Conservation (phyloP, 2,113 vertebrate genomes). For the Phocoena sinus region DNA sequence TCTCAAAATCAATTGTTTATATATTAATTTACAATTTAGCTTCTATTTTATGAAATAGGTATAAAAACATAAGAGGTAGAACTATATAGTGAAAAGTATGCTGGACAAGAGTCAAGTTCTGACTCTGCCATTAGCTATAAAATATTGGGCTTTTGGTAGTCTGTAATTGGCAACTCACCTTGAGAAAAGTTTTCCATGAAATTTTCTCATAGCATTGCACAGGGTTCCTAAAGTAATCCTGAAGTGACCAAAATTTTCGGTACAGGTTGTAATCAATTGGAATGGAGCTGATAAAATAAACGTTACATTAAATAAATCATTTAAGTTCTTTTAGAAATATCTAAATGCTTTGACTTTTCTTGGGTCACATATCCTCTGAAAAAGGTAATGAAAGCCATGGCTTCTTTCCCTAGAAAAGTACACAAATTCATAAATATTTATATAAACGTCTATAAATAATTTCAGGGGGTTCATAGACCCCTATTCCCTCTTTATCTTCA, state of each 20-base stretch:
- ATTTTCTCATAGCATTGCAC: slow-evolving; percentile 97
- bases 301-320: neutral
- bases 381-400: neutral
- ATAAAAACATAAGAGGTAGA: neutral
- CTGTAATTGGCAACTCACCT: slow-evolving; percentile 81
- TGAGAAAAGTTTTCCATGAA: slow-evolving; percentile 97
- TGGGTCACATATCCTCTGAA: neutral
- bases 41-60: neutral
- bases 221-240: slow-evolving; percentile 98
- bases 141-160: neutral
- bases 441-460: neutral
- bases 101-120: neutral
- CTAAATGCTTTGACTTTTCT: neutral
- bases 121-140: neutral
- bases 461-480: neutral
- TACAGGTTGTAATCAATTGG: slow-evolving; percentile 99
- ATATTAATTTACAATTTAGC: neutral
- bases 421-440: neutral
- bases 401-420: neutral
- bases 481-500: neutral
- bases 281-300: slow-evolving; percentile 87
- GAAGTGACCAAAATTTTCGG: slow-evolving; percentile 99
- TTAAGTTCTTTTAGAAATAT: neutral
- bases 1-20: neutral
- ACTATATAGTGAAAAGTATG: neutral